phyloP scores from a whole-genome alignment of 2,797 vertebrate genomes.

The Halcyon leucocephala region DNA sequence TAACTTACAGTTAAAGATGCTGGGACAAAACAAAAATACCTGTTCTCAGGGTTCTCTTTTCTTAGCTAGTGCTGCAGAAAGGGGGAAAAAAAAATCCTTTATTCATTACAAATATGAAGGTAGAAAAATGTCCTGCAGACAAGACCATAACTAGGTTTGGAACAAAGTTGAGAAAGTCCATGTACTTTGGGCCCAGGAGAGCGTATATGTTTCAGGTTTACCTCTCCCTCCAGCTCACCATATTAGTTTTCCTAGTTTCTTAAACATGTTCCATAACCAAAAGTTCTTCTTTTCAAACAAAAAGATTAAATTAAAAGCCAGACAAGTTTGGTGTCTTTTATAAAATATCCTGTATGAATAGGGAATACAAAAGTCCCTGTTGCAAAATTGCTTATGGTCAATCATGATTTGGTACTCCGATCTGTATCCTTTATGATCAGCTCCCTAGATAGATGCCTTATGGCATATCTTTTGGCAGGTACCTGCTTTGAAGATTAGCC shows the following conservation, averaged over 20 bases:
- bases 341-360: neutral
- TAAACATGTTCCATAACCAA: neutral
- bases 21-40: neutral
- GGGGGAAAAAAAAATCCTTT: neutral
- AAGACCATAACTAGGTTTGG: neutral
- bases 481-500: neutral
- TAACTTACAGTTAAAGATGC: neutral
- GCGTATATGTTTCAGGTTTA: neutral
- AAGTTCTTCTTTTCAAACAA: neutral
- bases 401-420: neutral
- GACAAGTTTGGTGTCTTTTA: neutral
- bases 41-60: rapidly evolving
- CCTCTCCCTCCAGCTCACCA: neutral
- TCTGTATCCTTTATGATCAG: neutral
- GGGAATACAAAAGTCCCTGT: neutral
- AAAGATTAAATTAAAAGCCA: neutral
- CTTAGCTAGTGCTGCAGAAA: neutral
- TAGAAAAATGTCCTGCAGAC: neutral
- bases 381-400: neutral
- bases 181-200: neutral
- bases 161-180: neutral
- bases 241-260: neutral
- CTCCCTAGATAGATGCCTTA: neutral
- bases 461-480: neutral
- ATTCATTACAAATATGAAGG: neutral